A percentile compares a stretch with the other conserved stretches of the same genome.
phyloP scores from a whole-genome alignment of 2,888 invertebrate species.

The Hydrotaea diabolus region DNA sequence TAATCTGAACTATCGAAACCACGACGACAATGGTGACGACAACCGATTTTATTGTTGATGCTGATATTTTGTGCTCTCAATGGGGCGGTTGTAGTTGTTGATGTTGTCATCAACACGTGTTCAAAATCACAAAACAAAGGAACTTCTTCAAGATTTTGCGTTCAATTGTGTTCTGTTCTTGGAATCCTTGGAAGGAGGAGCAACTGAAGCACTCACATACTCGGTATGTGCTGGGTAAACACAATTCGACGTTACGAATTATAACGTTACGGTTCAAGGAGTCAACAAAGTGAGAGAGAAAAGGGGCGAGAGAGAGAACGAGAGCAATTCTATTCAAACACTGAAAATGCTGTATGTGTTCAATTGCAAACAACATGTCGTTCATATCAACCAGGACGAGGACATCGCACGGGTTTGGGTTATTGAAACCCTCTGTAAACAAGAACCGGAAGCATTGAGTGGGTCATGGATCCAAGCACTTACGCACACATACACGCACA shows the following conservation, averaged over 20 bases:
- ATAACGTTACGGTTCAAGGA: constrained; percentile 57
- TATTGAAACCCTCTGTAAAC: background rate
- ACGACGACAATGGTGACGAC: background rate
- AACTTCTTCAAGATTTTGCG: constrained; percentile 37
- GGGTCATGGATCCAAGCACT: background rate
- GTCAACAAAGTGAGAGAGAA: constrained; percentile 27
- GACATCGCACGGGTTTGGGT: background rate
- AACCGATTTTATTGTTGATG: background rate
- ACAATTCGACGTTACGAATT: constrained; percentile 25
- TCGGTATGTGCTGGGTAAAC: background rate
- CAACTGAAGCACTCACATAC: constrained; percentile 31
- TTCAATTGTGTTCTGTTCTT: constrained; percentile 34
- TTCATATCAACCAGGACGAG: constrained; percentile 22
- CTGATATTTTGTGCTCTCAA: constrained; percentile 34
- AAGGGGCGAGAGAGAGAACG: background rate
- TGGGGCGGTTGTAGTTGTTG: background rate
- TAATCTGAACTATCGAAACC: background rate
- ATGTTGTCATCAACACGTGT: constrained; percentile 64
- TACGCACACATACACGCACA: background rate
- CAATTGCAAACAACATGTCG: constrained; percentile 16
- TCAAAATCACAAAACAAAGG: constrained; percentile 52
- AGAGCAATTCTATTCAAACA: constrained; percentile 27
- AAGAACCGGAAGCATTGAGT: constrained; percentile 29
- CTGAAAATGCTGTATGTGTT: constrained; percentile 8
- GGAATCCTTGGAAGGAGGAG: constrained; percentile 13